Conservation (phyloP, 2,113 vertebrate genomes). For the Origma solitaria region DNA sequence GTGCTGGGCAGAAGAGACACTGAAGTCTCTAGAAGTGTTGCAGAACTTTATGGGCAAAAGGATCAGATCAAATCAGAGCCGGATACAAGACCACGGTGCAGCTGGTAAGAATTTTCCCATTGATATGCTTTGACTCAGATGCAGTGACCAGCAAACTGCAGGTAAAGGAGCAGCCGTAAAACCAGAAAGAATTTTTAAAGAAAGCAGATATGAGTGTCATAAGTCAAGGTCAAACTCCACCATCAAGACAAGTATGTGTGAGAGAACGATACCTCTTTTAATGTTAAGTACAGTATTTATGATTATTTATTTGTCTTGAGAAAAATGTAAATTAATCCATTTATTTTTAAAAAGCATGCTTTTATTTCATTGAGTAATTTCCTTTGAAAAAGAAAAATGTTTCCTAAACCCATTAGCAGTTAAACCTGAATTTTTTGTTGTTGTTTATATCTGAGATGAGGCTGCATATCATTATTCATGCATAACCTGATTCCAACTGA, state of each 20-base stretch:
- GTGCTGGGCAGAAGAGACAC: neutral
- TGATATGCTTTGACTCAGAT: neutral
- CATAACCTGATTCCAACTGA: constrained; percentile 58
- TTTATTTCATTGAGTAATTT: constrained; percentile 66
- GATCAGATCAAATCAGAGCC: neutral
- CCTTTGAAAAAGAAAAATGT: constrained; percentile 47
- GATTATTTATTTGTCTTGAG: constrained; percentile 52
- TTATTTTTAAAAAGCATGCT: constrained; percentile 38
- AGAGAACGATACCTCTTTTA: neutral
- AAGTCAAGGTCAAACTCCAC: neutral
- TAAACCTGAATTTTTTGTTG: neutral
- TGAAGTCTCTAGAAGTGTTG: neutral
- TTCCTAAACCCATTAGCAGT: constrained; percentile 47
- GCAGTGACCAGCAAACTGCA: neutral
- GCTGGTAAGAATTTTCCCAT: neutral
- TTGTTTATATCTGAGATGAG: constrained; percentile 22
- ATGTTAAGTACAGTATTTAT: constrained; percentile 30
- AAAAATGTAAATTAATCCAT: constrained; percentile 56
- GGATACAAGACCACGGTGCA: neutral
- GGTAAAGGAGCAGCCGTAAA: neutral
- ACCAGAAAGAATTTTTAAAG: neutral
- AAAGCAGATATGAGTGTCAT: neutral
- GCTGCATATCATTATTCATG: constrained; percentile 38
- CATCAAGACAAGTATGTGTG: neutral
- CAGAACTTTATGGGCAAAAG: neutral